Base-by-base conservation (phyloP, 2,888 invertebrate genomes). In the Neoaliturus tenellus region DNA sequence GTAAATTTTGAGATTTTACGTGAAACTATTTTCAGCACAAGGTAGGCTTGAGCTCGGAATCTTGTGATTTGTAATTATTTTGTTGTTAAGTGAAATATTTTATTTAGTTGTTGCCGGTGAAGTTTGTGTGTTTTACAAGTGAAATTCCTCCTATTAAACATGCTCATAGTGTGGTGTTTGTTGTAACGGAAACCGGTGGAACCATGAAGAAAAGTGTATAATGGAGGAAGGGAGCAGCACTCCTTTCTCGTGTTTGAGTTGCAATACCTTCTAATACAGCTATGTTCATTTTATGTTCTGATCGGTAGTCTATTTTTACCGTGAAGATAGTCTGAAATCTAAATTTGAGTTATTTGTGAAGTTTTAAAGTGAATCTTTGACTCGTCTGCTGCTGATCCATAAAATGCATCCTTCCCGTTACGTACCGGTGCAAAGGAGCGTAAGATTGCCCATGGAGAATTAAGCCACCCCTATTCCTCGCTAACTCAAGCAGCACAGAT, bases 21-120 rank as follows among this genome's bases (percentile, higher is more conserved):
- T 86, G 87, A 87, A 87, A 88, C 88, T 88, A 88, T 88, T 88
- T 88, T 88, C 88, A 88, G 88, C 86, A 85, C 86, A 87, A 85
- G 87, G 86, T 48, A 81, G 81, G 78, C 80, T 82, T 83, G 55
- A 69, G 67, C 58, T 62, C 71, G 78, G 75, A 75, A 73, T 62
- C 73, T 73, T 48, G 80, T 80, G 80, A 58, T 71, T 81, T 85
- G 51, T 83, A 80, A 83, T 83, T 83, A 41, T 82, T 67, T 84
- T 80, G 35, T 83, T 85, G 39, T 80, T 20, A 69, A 80, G 82
- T 80, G 81, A 85, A 82, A 83, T 62, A 44, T 82, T 73, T 73
- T 58, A 80, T 33, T 69, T 31, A 80, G 14, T 78, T 55, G 55
- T 80, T 58, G 41, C 28, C 58, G 44, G 62, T 35, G 39, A 31